A percentile compares a stretch with the other conserved stretches of the same genome.
phyloP scores from a whole-genome alignment of 2,888 invertebrate genomes.

The Andrena praecox region DNA sequence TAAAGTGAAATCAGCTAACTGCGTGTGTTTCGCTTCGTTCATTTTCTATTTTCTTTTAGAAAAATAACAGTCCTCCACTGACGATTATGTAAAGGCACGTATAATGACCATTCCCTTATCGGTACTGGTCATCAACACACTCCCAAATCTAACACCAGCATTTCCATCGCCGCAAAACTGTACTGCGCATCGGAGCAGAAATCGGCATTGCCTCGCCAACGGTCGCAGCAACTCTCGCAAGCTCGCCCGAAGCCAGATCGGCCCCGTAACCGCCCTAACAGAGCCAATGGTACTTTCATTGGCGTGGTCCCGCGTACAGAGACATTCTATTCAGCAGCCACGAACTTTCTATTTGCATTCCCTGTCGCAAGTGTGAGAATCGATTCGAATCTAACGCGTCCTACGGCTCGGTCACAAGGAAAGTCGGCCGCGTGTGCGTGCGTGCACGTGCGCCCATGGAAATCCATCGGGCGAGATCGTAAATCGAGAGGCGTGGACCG shows the following conservation, averaged over 20 bases:
- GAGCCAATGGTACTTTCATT: slow-evolving; percentile 73
- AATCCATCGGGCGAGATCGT: slow-evolving; percentile 42
- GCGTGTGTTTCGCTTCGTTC: too few species aligned
- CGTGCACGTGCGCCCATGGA: slow-evolving; percentile 34
- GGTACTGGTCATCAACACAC: too few species aligned
- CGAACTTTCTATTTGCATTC: slow-evolving; percentile 76
- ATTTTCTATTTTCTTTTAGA: too few species aligned
- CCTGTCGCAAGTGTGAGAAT: slow-evolving; percentile 73
- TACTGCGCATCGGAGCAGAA: slow-evolving; percentile 13
- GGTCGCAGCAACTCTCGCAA: slow-evolving; percentile 63
- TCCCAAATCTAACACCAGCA: too few species aligned
- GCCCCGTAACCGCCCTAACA: slow-evolving; percentile 31
- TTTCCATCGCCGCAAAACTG: too few species aligned
- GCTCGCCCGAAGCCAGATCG: slow-evolving; percentile 52
- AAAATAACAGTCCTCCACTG: too few species aligned
- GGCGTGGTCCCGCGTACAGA: slow-evolving; percentile 74
- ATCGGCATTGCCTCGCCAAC: slow-evolving; percentile 58
- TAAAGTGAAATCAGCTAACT: too few species aligned
- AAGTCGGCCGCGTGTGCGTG: slow-evolving; percentile 1
- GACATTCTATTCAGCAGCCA: slow-evolving; percentile 72
- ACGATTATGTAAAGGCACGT: too few species aligned
- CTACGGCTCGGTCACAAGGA: slow-evolving; percentile 48
- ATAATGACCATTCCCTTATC: too few species aligned
- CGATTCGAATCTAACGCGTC: slow-evolving; percentile 67
- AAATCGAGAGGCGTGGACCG: slow-evolving; percentile 56